A percentile compares a stretch with the other conserved stretches of the same genome.
Evolutionary conservation across 2,888 invertebrate species (phyloP).

Genomic region (Entomobrya proxima): DNA sequence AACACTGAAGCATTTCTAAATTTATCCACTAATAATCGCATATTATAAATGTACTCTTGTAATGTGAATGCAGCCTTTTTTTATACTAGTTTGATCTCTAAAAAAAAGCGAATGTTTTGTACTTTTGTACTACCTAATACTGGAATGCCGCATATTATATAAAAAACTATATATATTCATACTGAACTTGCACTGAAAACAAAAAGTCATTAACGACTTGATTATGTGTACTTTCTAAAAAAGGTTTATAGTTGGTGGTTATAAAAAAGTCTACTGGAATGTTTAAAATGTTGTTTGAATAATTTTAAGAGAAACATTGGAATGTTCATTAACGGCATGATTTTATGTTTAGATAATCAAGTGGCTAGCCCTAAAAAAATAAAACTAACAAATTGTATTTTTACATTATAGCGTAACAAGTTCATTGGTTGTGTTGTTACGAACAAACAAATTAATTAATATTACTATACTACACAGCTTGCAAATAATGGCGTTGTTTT

Average conservation of each 20-base stretch:
- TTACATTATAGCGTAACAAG: too few species aligned
- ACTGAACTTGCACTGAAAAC: slow-evolving; percentile 10
- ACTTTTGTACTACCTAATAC: slow-evolving; percentile 15
- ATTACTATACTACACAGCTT: background rate
- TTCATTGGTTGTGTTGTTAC: too few species aligned
- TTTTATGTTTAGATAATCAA: background rate
- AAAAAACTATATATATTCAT: background rate
- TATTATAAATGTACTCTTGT: background rate
- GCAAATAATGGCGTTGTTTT: slow-evolving; percentile 31
- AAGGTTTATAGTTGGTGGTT: slow-evolving; percentile 11
- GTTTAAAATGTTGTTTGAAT: slow-evolving; percentile 18
- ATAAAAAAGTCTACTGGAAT: background rate
- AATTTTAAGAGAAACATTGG: background rate
- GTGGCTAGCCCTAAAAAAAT: slow-evolving; percentile 3
- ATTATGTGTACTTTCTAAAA: background rate
- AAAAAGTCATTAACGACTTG: background rate
- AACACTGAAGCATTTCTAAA: slow-evolving; percentile 35
- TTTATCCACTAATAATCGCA: too few species aligned
- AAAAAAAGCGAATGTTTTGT: slow-evolving; percentile 7
- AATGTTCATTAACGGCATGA: slow-evolving; percentile 44
- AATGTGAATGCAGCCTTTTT: slow-evolving; percentile 49
- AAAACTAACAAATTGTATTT: background rate
- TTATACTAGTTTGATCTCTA: too few species aligned
- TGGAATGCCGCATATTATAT: slow-evolving; percentile 40
- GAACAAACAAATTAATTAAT: too few species aligned